Evolutionary conservation across 2,888 invertebrate genomes (phyloP), one percentile per base, ranked within the genome.

Genomic region (Loripinus fragilis): DNA sequence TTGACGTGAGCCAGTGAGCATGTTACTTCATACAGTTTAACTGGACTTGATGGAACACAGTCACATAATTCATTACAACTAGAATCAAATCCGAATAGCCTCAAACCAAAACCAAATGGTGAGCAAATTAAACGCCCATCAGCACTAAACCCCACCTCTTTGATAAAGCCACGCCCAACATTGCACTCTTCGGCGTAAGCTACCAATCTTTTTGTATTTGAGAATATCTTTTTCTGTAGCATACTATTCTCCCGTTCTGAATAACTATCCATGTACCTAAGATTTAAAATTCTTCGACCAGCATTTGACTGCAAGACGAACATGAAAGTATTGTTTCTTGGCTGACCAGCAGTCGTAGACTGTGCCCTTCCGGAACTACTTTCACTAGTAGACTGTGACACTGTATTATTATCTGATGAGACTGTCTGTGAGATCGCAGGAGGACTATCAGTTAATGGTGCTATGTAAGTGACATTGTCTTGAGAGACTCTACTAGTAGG

Each of bases 121-220:
- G 98, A 98, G 91, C 97, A 97, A 38, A 98, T 96, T 15, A 98
- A 94, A 69, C 98, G 95, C 0, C 98, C 98, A 92, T 98, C 98
- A 0, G 97, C 95, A 0, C 98, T 98, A 93, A 97, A 98, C 89
- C 97, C 97, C 65, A 97, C 94, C 92, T 98, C 98, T 93, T 98
- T 98, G 74, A 98, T 98, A 89, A 97, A 98, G 0, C 98, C 98
- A 85, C 96, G 96, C 0, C 97, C 98, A 20, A 97, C 96, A 91
- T 97, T 98, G 0, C 97, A 96, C 92, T 98, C 98, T 90, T 97
- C 96, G 12, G 96, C 95, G 90, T 95, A 98, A 93, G 97, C 97
- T 8, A 97, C 96, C 69, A 98, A 95, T 64, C 98, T 95, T 20
- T 96, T 96, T 28, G 95, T 94, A 93, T 98, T 98, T 87, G 95